Conservation (phyloP, 64 coral and sea anemone genomes). For the Porites australiensis region DNA sequence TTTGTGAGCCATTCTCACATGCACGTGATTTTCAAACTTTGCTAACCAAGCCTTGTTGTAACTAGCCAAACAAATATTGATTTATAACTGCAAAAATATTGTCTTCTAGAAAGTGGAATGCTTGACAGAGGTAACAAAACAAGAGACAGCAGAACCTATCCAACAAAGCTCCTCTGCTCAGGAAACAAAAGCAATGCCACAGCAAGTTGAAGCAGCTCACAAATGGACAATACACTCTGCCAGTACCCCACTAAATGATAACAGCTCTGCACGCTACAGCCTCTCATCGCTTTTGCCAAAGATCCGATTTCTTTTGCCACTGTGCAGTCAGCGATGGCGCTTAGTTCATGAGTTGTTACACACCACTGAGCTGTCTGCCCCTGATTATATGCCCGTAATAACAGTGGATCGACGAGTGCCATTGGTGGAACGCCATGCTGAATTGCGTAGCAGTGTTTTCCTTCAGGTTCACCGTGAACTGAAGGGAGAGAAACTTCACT, state of each 20-base stretch:
- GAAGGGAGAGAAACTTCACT: conserved; percentile 75
- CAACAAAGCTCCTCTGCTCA: not conserved
- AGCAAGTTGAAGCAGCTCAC: not conserved
- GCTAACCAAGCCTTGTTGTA: no score
- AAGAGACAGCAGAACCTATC: not conserved
- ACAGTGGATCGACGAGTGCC: conserved; percentile 81
- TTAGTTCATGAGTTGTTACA: conserved; percentile 85
- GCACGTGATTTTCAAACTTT: no score
- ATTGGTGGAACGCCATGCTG: conserved; percentile 55
- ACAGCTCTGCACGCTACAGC: conserved; percentile 55
- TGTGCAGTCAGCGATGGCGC: conserved; percentile 92
- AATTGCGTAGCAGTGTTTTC: conserved; percentile 70
- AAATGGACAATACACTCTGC: conserved; percentile 5
- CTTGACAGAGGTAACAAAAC: not conserved
- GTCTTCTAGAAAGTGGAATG: conserved; percentile 14
- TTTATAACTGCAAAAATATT: no score
- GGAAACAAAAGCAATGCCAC: not conserved
- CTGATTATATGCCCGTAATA: conserved; percentile 90
- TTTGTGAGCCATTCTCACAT: no score
- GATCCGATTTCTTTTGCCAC: conserved; percentile 83
- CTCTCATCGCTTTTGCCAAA: conserved; percentile 71
- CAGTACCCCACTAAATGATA: not conserved
- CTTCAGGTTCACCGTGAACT: conserved; percentile 83
- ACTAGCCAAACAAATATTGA: no score
- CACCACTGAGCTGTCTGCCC: conserved; percentile 69